phyloP scores from a whole-genome alignment of 2,888 invertebrate genomes.

The Marasmarcha lunaedactyla region DNA sequence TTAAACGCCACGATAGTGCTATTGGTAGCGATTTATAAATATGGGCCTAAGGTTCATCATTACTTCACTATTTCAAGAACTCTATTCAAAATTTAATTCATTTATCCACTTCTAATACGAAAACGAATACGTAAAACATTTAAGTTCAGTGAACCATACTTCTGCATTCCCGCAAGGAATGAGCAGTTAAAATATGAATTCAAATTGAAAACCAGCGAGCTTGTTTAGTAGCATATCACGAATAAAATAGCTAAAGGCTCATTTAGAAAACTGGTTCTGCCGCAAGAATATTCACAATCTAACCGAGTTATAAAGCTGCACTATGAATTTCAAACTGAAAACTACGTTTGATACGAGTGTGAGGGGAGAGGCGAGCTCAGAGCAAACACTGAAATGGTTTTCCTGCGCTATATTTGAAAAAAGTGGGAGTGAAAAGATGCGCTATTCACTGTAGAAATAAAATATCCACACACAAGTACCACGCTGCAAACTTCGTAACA shows the following conservation, averaged over 20 bases:
- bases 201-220: too few species aligned
- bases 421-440: slow-evolving; percentile 35
- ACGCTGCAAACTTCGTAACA: slow-evolving; percentile 5
- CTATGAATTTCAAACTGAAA: slow-evolving; percentile 56
- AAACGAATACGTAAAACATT: too few species aligned
- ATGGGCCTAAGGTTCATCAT: too few species aligned
- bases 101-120: too few species aligned
- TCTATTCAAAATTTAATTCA: too few species aligned
- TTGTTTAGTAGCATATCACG: neutral
- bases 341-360: slow-evolving; percentile 52
- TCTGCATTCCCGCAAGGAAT: too few species aligned
- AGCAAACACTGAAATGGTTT: slow-evolving; percentile 41
- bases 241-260: slow-evolving; percentile 31
- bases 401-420: slow-evolving; percentile 45
- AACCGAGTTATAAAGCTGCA: slow-evolving; percentile 45
- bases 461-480: slow-evolving; percentile 25
- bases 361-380: slow-evolving; percentile 45
- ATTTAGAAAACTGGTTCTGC: slow-evolving; percentile 37
- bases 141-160: too few species aligned
- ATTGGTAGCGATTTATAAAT: too few species aligned
- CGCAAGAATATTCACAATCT: slow-evolving; percentile 36
- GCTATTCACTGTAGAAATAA: slow-evolving; percentile 29
- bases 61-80: too few species aligned
- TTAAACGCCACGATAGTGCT: too few species aligned
- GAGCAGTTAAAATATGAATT: too few species aligned